phyloP scores from a whole-genome alignment of 2,113 vertebrate genomes.

The Cinclus cinclus region DNA sequence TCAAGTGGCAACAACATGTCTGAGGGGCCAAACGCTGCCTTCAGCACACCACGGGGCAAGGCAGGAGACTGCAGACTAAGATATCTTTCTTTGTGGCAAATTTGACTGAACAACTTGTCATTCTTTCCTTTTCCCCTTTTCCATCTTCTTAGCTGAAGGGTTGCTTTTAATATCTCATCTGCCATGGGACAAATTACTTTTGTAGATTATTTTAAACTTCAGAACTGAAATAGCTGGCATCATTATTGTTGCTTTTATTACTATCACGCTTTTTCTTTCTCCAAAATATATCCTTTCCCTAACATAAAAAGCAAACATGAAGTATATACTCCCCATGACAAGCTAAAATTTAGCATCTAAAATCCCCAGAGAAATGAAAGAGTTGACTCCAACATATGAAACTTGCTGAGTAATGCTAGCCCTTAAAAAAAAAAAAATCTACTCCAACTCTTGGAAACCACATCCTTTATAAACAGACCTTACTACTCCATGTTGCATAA shows the following conservation, averaged over 20 bases:
- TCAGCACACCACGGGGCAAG: not conserved
- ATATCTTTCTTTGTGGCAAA: not conserved
- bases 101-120: not conserved
- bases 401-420: slow-evolving; percentile 50
- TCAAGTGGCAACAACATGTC: not conserved
- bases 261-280: not conserved
- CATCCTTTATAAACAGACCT: slow-evolving; percentile 29
- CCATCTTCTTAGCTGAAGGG: not conserved
- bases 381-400: not conserved
- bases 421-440: not conserved
- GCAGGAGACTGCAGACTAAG: not conserved
- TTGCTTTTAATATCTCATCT: not conserved
- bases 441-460: not conserved
- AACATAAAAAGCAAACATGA: not conserved
- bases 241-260: not conserved
- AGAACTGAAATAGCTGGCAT: not conserved
- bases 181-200: not conserved
- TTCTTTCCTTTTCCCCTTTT: not conserved
- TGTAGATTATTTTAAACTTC: not conserved
- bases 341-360: not conserved
- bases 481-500: slow-evolving; percentile 11
- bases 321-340: not conserved
- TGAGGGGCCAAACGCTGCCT: not conserved
- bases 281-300: not conserved
- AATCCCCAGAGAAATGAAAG: not conserved